Conservation (phyloP, 1,140 invertebrate genomes). For the Centruroides vittatus region DNA sequence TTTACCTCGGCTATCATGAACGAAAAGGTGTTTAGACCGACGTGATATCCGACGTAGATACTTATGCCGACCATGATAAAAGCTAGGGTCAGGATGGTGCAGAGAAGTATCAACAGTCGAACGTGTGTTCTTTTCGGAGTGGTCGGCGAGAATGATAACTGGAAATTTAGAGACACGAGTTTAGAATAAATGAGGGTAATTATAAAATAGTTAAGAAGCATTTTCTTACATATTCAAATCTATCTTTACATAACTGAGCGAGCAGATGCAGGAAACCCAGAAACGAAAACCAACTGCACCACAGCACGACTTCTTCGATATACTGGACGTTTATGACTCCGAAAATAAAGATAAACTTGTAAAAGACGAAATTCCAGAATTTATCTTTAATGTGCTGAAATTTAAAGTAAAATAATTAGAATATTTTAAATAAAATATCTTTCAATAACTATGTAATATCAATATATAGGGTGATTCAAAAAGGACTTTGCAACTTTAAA, state of each 20-base stretch:
- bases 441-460: too few relatives aligned
- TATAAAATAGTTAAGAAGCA: too few relatives aligned
- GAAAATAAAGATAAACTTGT: slow-evolving; percentile 91
- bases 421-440: too few relatives aligned
- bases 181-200: too few relatives aligned
- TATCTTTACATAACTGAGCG: slow-evolving; percentile 70
- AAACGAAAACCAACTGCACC: slow-evolving; percentile 78
- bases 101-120: slow-evolving; percentile 45
- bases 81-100: slow-evolving; percentile 48
- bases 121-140: slow-evolving; percentile 54
- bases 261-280: slow-evolving; percentile 71
- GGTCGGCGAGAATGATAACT: slow-evolving; percentile 71
- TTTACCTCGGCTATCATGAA: slow-evolving; percentile 61
- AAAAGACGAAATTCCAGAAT: slow-evolving; percentile 89
- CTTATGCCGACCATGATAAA: slow-evolving; percentile 50
- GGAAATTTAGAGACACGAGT: slow-evolving; percentile 22
- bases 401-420: too few relatives aligned
- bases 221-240: slow-evolving; percentile 74
- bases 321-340: slow-evolving; percentile 83
- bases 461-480: too few relatives aligned
- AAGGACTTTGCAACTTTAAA: too few relatives aligned
- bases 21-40: slow-evolving; percentile 61
- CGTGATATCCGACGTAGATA: slow-evolving; percentile 47
- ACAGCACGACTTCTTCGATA: slow-evolving; percentile 61
- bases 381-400: slow-evolving; percentile 55